Conservation (phyloP, 2,797 vertebrate species). For the Uromys caudimaculatus region DNA sequence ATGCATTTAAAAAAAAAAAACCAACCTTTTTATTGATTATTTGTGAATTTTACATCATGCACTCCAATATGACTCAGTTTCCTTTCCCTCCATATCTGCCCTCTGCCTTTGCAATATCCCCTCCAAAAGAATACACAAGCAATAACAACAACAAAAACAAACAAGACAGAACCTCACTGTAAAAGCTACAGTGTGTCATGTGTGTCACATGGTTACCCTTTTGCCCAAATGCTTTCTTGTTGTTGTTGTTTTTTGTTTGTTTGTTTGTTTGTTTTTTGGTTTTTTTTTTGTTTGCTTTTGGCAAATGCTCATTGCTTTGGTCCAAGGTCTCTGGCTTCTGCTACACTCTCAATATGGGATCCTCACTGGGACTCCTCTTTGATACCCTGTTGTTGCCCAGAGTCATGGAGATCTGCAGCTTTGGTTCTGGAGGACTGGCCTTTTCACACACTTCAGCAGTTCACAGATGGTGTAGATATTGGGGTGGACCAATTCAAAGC, state of each 20-base stretch:
- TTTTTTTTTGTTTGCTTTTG: too few species aligned
- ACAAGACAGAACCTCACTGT: background rate
- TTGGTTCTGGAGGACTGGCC: background rate
- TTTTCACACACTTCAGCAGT: background rate
- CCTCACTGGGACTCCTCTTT: background rate
- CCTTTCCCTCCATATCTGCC: background rate
- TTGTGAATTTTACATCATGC: background rate
- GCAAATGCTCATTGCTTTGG: background rate
- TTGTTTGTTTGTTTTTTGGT: too few species aligned
- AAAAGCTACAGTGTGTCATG: background rate
- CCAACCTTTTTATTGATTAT: background rate
- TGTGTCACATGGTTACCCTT: background rate
- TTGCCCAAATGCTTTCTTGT: background rate
- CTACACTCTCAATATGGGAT: background rate
- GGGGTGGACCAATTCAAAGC: background rate
- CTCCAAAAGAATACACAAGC: background rate
- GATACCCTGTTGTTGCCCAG: background rate
- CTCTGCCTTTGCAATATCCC: background rate
- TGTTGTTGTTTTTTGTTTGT: too few species aligned
- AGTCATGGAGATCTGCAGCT: background rate
- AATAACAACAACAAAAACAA: background rate
- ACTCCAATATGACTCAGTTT: background rate
- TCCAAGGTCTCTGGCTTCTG: background rate
- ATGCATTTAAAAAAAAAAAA: background rate
- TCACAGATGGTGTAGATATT: background rate